Evolutionary conservation across 2,113 vertebrate genomes (phyloP), one percentile per base, ranked within the genome.

Genomic region (Capreolus pygargus): DNA sequence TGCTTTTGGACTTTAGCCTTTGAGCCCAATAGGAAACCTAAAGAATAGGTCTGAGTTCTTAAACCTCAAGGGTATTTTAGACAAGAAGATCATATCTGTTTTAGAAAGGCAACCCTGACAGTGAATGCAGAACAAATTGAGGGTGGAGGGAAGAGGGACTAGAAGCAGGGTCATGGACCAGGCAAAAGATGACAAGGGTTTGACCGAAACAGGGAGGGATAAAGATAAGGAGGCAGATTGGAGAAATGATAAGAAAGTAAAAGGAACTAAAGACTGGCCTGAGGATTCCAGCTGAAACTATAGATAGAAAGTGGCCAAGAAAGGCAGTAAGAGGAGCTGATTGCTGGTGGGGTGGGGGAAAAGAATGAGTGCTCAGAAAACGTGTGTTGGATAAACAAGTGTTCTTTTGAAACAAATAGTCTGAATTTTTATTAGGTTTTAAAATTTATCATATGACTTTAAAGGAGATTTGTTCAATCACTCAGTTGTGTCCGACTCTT

Each of bases 1-100:
- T 45, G 57, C 17, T 93, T 86, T 67, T 58, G 57, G 27, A 79
- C 39, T 84, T 84, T 21, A 57, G 55, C 21, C 61, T 93, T 79
- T 93, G 30, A 70, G 54, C 16, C 23, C 27, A 55, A 85, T 14
- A 60, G 58, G 58, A 93, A 93, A 93, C 8, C 28, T 28, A 91
- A 85, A 91, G 58, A 39, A 81, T 30, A 88, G 64, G 45, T 58
- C 55, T 45, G 64, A 89, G 83, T 79, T 93, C 64, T 93, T 95
- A 47, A 93, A 87, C 27, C 61, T 93, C 74, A 95, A 86, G 86
- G 47, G 27, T 67, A 74, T 96, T 91, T 96, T 74, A 55, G 64
- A 74, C 36, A 88, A 83, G 67, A 70, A 39, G 58, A 87, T 85
- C 54, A 7, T 13, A 84, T 23, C 61, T 91, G 23, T 36, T 93